Base-by-base conservation (phyloP, 2,113 vertebrate species). In the Phycodurus eques region DNA sequence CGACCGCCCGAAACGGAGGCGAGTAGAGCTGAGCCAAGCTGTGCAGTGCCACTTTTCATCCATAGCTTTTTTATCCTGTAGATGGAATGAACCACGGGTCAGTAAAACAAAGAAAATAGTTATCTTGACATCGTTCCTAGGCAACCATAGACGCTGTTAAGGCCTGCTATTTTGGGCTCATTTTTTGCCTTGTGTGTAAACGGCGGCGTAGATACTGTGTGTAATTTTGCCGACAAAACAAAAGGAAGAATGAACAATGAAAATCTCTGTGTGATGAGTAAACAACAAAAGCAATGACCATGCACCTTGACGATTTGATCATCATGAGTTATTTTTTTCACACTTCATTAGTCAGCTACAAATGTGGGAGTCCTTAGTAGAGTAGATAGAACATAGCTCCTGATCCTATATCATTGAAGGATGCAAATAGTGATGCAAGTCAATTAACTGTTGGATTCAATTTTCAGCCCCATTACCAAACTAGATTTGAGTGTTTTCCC, bases 41-140 rank as follows among this genome's bases (percentile, higher is more conserved):
- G 42, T 15, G 42, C 42, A 15, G 11, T 22, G 39, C 39, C 42
- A 65, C 49, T 74, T 78, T 81, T 67, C 61, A 71, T 73, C 64
- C 20, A 33, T 63, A 56, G 39, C 12, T 73, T 47, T 72, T 63
- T 31, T 47, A 46, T 66, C n/a, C 62, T 61, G 44, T 42, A 49
- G 64, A 70, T 44, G 79, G 65, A 76, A 75, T 70, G 65, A 43
- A 43, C 56, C 53, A 43, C 64, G 70, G 59, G 81, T 78, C 84
- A 81, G 65, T 63, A n/a, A 9, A 33, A 78, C 72, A 72, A 67
- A 80, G 69, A 78, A 72, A 66, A 80, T 69, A 78, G 62, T 80
- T 39, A 78, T 60, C 46, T 63, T 65, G 42, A 67, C 56, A 47
- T 81, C 84, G 83, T 88, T 88, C 80, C 84, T 79, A 80, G 73